Evolutionary conservation across 2,888 invertebrate genomes (phyloP).

Genomic region (Mythimna impura): DNA sequence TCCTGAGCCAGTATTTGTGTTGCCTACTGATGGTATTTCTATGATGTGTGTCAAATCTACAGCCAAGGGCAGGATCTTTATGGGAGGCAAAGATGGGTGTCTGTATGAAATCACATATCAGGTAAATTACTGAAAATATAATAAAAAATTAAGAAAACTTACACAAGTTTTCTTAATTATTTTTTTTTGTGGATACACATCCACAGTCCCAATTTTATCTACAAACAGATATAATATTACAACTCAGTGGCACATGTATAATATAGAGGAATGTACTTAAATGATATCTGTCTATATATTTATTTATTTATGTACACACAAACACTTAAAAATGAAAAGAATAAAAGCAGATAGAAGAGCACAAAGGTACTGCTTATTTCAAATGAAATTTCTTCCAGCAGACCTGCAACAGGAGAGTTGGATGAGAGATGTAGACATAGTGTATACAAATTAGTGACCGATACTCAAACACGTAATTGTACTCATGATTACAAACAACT

Average conservation of each 20-base stretch:
- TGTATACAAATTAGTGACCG: too few relatives aligned
- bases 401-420: too few relatives aligned
- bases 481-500: too few relatives aligned
- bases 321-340: too few relatives aligned
- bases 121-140: conserved; percentile 84
- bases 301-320: too few relatives aligned
- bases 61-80: conserved; percentile 96
- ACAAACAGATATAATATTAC: background rate
- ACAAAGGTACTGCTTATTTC: too few relatives aligned
- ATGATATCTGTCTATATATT: background rate
- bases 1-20: conserved; percentile 97
- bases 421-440: too few relatives aligned
- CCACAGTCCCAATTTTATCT: background rate
- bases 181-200: too few relatives aligned
- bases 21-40: conserved; percentile 97
- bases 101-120: conserved; percentile 98
- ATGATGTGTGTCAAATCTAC: conserved; percentile 96
- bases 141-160: background rate
- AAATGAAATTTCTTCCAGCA: too few relatives aligned
- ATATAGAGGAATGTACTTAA: background rate
- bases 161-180: too few relatives aligned
- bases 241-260: background rate
- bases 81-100: conserved; percentile 98
- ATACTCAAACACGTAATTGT: too few relatives aligned
- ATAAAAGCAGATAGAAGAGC: too few relatives aligned